Evolutionary conservation across 2,113 vertebrate species (phyloP), one percentile per base, ranked within the genome.

Genomic region (Pelvicachromis taeniatus): DNA sequence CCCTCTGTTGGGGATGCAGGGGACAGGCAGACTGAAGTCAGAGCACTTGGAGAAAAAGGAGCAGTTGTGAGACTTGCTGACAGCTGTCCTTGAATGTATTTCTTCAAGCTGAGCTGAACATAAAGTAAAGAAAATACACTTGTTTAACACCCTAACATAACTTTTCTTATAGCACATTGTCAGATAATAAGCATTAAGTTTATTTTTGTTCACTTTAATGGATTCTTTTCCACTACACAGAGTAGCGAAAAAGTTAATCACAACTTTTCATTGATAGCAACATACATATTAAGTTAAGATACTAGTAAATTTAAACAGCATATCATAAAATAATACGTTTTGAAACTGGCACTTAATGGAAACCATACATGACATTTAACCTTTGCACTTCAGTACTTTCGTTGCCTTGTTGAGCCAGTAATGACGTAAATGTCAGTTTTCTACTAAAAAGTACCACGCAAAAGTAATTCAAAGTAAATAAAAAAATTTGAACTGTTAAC

Each of bases 1-100:
- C 92, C 91, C 94, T 90, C 94, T 93, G 91, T 94, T 88, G 94
- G 93, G 88, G 93, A 93, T 85, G 86, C 59, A 83, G 80, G 91
- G 94, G 93, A 95, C 88, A 86, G 83, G 77, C 90, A 90, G 82
- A 83, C 87, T 77, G 78, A 73, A 92, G 78, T 83, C 83, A 78
- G 68, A 63, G 70, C 38, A 42, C 83, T 83, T 80, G 29, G 82
- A 91, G 89, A 78, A 80, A 33, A 80, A 61, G 77, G 65, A 86
- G 86, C 45, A 84, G 90, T 80, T 91, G 83, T 91, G 84, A 88
- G 77, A 87, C 81, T 83, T 77, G 84, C 89, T 91, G 89, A 89
- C 83, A 92, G 89, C 92, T 93, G 91, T 89, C 93, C 86, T 85
- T 91, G 89, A 93, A 92, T 90, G 86, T 79, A 88, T 91, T 83